Base-by-base conservation (phyloP, 1,140 invertebrate genomes). In the Apis laboriosa region DNA sequence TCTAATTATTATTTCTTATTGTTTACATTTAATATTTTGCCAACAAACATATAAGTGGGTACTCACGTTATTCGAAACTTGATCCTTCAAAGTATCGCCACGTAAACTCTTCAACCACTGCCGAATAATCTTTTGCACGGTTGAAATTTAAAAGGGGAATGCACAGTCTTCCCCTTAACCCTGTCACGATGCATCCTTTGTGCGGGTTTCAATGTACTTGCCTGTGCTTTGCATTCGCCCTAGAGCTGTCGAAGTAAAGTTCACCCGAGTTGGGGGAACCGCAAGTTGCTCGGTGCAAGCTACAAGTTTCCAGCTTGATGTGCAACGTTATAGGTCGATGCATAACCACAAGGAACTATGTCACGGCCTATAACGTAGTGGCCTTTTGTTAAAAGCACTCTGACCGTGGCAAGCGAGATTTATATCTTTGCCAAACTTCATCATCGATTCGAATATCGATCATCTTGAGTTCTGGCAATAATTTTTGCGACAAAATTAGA, bases 281-380 rank as follows among this genome's bases (percentile, higher is more conserved):
- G 73, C 88, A 87, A 87, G 85, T 84, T 87, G 88, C 85, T 80
- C 77, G 79, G 66, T 86, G 84, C 84, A 77, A 84, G 66, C 53
- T 88, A 80, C 78, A 55, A 81, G 79, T 83, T 84, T 83, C 49
- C 51, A 81, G 84, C 74, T 78, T 82, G 87, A 82, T 77, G 84
- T 68, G 84, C 67, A 83, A 67, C 84, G 77, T 86, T 84, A 79
- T 84, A 89, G 81, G 77, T 78, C 76, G 84, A 85, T 85, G 86
- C 83, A 84, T 80, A 86, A 89, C 87, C 87, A 73, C 87, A 79
- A 51, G 70, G 64, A 86, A 89, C 87, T 86, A 77, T 86, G 81
- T 88, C 87, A 83, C 77, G 78, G 64, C 63, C 68, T 75, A 77
- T 86, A 87, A 84, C 86, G 51, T 56, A 53, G 76, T 56, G 58